A percentile compares a stretch with the other conserved stretches of the same genome.
phyloP scores from a whole-genome alignment of 2,797 vertebrate genomes.

The Xiphophorus birchmanni region DNA sequence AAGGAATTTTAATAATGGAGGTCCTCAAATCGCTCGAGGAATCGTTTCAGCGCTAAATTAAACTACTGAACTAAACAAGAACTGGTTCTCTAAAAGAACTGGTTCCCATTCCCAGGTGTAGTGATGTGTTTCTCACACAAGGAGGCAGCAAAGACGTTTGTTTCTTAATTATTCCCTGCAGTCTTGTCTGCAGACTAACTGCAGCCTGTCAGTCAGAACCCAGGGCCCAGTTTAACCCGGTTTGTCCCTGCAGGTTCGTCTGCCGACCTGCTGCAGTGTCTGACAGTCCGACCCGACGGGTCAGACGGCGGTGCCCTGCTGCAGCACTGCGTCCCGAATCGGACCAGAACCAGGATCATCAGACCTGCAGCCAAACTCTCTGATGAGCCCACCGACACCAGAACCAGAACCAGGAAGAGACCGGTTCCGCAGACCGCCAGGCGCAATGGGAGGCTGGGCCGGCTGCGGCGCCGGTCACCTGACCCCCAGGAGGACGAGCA shows the following conservation, averaged over 20 bases:
- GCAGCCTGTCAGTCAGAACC: background rate
- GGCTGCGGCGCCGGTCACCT: background rate
- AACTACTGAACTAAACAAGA: too few species aligned
- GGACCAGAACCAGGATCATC: constrained; percentile 51
- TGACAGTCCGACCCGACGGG: constrained; percentile 48
- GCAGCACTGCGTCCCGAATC: constrained; percentile 56
- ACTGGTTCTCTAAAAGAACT: too few species aligned
- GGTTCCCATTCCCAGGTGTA: too few species aligned
- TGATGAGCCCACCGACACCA: constrained; percentile 21
- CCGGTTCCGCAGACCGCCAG: background rate
- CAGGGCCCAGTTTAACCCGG: background rate
- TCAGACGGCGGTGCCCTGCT: constrained; percentile 57
- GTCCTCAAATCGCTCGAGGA: too few species aligned
- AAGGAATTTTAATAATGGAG: too few species aligned
- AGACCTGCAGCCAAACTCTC: constrained; percentile 31
- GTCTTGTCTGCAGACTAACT: background rate
- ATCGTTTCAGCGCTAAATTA: too few species aligned
- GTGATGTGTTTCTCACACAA: too few species aligned
- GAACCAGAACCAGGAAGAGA: constrained; percentile 34
- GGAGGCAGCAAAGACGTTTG: too few species aligned
- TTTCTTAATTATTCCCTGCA: too few species aligned
- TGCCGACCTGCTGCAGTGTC: constrained; percentile 57
- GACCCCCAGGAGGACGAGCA: background rate
- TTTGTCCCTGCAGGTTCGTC: constrained; percentile 40
- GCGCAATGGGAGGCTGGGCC: background rate